Evolutionary conservation across 1,140 invertebrate genomes (phyloP).

Genomic region (Neodiprion virginianus): DNA sequence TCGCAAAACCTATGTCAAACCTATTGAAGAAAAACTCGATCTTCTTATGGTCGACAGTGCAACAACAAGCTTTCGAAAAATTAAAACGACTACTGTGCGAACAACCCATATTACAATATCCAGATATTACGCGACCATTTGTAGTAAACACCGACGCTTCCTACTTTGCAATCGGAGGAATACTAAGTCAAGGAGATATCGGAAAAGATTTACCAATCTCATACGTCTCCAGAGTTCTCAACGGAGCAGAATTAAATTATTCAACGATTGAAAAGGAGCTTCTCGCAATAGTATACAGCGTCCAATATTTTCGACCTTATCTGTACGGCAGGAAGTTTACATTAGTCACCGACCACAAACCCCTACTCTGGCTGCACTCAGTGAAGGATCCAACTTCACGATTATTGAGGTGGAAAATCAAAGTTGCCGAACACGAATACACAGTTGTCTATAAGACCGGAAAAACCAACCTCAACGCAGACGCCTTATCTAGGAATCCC

Average conservation of each 20-base stretch:
- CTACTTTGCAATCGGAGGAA: slow-evolving; percentile 24
- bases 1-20: slow-evolving; percentile 35
- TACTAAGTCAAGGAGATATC: slow-evolving; percentile 24
- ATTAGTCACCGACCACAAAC: slow-evolving; percentile 37
- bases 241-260: slow-evolving; percentile 42
- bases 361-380: slow-evolving; percentile 45
- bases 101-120: slow-evolving; percentile 5
- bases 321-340: slow-evolving; percentile 21
- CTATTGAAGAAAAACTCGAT: slow-evolving; percentile 16
- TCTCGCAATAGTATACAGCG: slow-evolving; percentile 13
- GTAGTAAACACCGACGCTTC: slow-evolving; percentile 20
- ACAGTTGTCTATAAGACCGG: slow-evolving; percentile 37
- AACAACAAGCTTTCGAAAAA: slow-evolving; percentile 29
- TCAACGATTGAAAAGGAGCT: slow-evolving; percentile 44
- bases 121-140: slow-evolving; percentile 12
- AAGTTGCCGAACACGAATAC: slow-evolving; percentile 48
- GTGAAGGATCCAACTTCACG: slow-evolving; percentile 43
- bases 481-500: slow-evolving; percentile 18
- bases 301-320: slow-evolving; percentile 24
- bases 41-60: slow-evolving; percentile 30
- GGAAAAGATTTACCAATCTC: slow-evolving; percentile 20
- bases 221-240: slow-evolving; percentile 40
- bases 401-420: slow-evolving; percentile 47
- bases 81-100: slow-evolving; percentile 28
- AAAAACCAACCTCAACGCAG: slow-evolving; percentile 28